Evolutionary conservation across 2,888 invertebrate species (phyloP), one percentile per base, ranked within the genome.

Genomic region (Oligia latruncula): DNA sequence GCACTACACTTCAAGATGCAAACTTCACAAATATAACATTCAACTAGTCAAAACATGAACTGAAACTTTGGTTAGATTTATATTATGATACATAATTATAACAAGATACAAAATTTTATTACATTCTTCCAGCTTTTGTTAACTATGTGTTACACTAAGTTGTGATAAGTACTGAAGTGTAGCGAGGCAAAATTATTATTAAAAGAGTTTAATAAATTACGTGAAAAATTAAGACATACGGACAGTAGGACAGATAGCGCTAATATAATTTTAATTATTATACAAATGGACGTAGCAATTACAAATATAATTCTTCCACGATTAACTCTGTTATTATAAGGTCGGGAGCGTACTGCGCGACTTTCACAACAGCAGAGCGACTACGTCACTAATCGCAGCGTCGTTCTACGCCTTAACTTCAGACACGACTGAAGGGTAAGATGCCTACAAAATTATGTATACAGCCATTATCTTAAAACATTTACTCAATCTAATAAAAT

Each of bases 221-320:
- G 8, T 77, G 75, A 78, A 76, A 71, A 80, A 87, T 77, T 66
- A 84, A 81, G 70, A 79, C 72, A 75, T 80, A 83, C 72, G 70
- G 77, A 83, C 40, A 70, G 67, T 75, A 84, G 77, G 86, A 89
- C 84, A 91, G 90, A 92, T 87, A 90, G 91, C 83, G 84, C 88
- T 91, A 89, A 87, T 88, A 88, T 88, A 89, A 86, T 78, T 89
- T 92, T 88, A 91, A 91, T 92, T 93, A 93, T 92, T 90, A 93
- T 93, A 95, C 92, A 95, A 95, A 94, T 95, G 95, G 95, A 95
- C 95, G 95, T 94, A 92, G 93, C 88, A 91, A 91, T 93, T 93
- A 92, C 90, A 93, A 91, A 80, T 87, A 82, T 84, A 80, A 71
- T 72, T 80, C 52, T 64, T 58, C 90, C 85, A 68, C 71, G 66